Evolutionary conservation across 2,888 invertebrate genomes (phyloP).

Genomic region (Pterostichus niger): DNA sequence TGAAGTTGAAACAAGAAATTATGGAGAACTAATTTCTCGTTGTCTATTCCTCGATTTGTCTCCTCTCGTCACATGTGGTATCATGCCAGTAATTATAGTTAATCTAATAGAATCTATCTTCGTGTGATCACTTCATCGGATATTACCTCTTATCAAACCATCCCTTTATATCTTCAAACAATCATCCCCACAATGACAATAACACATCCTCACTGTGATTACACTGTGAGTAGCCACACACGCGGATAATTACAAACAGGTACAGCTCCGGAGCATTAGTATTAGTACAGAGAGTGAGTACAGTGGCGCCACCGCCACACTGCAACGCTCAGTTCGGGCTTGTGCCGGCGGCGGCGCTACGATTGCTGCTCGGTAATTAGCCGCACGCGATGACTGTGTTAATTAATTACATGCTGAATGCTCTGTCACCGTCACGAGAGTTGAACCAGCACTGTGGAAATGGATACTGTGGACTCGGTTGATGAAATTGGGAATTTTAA

Average conservation of each 20-base stretch:
- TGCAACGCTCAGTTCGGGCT: neutral
- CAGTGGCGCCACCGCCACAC: constrained; percentile 25
- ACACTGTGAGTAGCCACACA: constrained; percentile 42
- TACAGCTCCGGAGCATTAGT: neutral
- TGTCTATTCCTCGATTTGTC: too few relatives aligned
- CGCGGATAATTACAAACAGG: constrained; percentile 40
- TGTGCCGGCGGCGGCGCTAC: constrained; percentile 39
- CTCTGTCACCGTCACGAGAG: constrained; percentile 56
- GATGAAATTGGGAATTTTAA: constrained; percentile 48
- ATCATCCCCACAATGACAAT: constrained; percentile 31
- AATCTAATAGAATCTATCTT: constrained; percentile 2
- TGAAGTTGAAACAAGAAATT: too few relatives aligned
- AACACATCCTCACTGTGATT: constrained; percentile 39
- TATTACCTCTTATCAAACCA: constrained; percentile 25
- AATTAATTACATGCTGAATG: constrained; percentile 63
- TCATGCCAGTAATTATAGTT: neutral
- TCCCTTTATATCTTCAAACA: constrained; percentile 37
- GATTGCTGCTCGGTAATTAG: constrained; percentile 55
- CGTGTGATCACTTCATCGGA: constrained; percentile 28
- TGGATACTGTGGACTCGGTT: constrained; percentile 22
- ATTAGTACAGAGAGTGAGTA: neutral
- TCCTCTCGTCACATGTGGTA: too few relatives aligned
- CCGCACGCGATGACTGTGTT: constrained; percentile 65
- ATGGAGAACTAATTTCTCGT: too few relatives aligned
- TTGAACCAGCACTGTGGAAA: constrained; percentile 16